A percentile compares a stretch with the other conserved stretches of the same genome.
phyloP scores from a whole-genome alignment of 2,797 vertebrate genomes.

The Echiichthys vipera region DNA sequence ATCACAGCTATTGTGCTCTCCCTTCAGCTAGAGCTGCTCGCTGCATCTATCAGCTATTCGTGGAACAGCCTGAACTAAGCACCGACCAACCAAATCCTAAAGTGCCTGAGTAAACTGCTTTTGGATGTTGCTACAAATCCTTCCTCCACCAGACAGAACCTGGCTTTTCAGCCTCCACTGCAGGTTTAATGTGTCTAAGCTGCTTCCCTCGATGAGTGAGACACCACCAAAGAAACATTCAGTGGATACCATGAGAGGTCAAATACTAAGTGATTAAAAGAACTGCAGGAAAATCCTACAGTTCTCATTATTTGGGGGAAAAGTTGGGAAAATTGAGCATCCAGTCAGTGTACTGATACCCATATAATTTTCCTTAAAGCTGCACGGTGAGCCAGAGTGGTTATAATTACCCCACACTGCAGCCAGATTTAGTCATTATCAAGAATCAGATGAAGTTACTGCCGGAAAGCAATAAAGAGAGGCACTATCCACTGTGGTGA shows the following conservation, averaged over 20 bases:
- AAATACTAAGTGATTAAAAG: neutral
- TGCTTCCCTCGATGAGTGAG: neutral
- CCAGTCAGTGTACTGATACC: neutral
- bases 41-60: conserved; percentile 25
- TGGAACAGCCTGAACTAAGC: conserved; percentile 9
- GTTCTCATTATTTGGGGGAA: neutral
- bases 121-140: conserved; percentile 25
- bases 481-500: conserved; percentile 6
- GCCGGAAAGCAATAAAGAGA: conserved; percentile 1
- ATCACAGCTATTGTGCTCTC: neutral
- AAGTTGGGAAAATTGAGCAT: neutral
- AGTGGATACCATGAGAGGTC: neutral
- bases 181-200: conserved; percentile 20
- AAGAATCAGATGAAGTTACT: conserved; percentile 9
- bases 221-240: neutral
- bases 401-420: conserved; percentile 5
- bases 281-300: neutral
- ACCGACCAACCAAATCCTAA: conserved; percentile 10
- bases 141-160: conserved; percentile 11
- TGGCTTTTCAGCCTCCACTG: conserved; percentile 2
- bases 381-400: neutral
- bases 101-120: conserved; percentile 31
- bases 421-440: conserved; percentile 10
- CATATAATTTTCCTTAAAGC: neutral
- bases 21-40: neutral